Conservation (phyloP, 2,888 invertebrate genomes). For the Eueremaeus valkanovi region DNA sequence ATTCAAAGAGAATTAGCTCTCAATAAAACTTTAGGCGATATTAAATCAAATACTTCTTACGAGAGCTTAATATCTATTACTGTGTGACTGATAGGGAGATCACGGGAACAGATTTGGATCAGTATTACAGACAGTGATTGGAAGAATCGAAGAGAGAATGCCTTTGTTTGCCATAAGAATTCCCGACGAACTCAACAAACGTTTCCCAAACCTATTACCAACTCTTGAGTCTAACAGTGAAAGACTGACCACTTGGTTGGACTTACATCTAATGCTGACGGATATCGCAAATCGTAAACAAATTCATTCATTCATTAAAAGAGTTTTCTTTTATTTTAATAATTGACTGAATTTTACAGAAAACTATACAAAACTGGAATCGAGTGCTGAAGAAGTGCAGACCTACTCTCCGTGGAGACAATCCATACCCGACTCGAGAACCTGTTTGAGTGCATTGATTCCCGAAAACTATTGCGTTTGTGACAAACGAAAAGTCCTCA, state of each 20-base stretch:
- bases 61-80: conserved; percentile 2
- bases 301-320: not conserved
- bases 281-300: conserved; percentile 38
- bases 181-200: conserved; percentile 29
- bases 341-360: conserved; percentile 22
- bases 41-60: too few relatives aligned
- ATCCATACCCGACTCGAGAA: conserved; percentile 63
- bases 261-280: conserved; percentile 36
- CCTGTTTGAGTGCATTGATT: conserved; percentile 72
- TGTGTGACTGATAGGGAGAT: conserved; percentile 47
- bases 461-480: conserved; percentile 85
- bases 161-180: conserved; percentile 51
- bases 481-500: conserved; percentile 18
- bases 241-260: conserved; percentile 39
- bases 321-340: not conserved
- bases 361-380: not conserved
- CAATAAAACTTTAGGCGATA: too few relatives aligned
- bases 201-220: conserved; percentile 35
- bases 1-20: too few relatives aligned
- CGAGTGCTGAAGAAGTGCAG: not conserved
- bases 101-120: conserved; percentile 53
- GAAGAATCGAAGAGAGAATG: conserved; percentile 53
- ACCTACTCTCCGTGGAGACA: conserved; percentile 39
- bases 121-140: conserved; percentile 52
- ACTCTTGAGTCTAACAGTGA: conserved; percentile 37